Evolutionary conservation across 2,113 vertebrate genomes (phyloP), one percentile per base, ranked within the genome.

Genomic region (Plectropomus leopardus): DNA sequence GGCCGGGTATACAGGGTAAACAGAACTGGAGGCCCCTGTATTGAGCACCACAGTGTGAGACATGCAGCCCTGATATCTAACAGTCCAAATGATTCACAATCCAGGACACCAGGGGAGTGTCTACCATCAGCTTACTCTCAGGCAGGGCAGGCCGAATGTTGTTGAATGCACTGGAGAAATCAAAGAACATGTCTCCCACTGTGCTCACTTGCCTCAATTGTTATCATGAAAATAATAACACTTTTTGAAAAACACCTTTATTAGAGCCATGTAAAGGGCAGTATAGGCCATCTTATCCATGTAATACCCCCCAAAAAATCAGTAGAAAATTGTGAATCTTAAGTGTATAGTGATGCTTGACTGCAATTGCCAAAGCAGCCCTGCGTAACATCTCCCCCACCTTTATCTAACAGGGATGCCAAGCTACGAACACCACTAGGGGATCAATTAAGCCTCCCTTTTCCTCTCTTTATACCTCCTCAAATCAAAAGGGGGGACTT

Each of bases 381-480:
- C 57, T 78, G 80, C 54, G 59, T 85, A 75, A 86, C 79, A 87
- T 83, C 78, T 83, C 59, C 51, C 53, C 70, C 76, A 84, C 82
- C 79, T 89, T 82, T 54, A 84, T 91, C 65, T 81, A 45, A 82
- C 73, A 70, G 74, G 44, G 76, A 82, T 76, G 75, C 88, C 71
- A 72, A 85, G 80, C 67, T 84, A 67, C 58, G 26, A 24, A 47
- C 79, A 77, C 88, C 90, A 89, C 88, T 82, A 24, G 88, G 90
- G 90, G 89, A 93, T 94, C 92, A 93, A 94, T 93, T 94, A 93
- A 85, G 89, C 61, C 74, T 84, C 73, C 87, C 76, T 83, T 86
- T 86, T 90, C 87, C 86, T 70, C 76, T 90, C 61, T 86, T 92
- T 89, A 88, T 84, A 84, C 84, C 87, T 89, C 78, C 73, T 89